Conservation (phyloP, 1,140 invertebrate genomes). For the Luehdorfia chinensis region DNA sequence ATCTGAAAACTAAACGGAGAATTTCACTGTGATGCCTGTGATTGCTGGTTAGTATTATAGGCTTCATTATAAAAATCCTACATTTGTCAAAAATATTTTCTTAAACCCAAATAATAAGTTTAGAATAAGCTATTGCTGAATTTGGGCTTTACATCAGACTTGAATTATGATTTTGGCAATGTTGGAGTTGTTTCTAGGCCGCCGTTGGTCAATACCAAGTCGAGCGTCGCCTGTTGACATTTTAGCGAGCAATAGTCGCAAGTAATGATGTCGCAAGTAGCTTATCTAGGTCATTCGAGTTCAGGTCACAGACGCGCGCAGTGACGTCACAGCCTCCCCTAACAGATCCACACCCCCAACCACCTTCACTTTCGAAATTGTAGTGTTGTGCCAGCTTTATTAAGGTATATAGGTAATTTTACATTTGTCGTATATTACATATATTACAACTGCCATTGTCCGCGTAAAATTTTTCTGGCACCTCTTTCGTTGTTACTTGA, state of each 20-base stretch:
- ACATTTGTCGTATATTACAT: not conserved
- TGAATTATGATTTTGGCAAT: not conserved
- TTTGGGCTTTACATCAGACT: not conserved
- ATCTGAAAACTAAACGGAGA: conserved; percentile 31
- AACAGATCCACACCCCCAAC: conserved; percentile 53
- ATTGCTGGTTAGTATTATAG: conserved; percentile 42
- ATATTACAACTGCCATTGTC: not conserved
- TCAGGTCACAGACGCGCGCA: too few species aligned
- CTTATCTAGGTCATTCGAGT: too few species aligned
- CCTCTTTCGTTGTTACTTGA: too few species aligned
- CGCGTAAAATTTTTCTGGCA: too few species aligned
- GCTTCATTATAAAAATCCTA: not conserved
- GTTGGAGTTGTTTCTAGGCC: conserved; percentile 29
- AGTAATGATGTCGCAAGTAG: too few species aligned
- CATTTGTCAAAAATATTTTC: not conserved
- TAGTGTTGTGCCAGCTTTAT: conserved; percentile 8
- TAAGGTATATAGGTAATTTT: conserved; percentile 4
- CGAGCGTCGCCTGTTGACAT: conserved; percentile 55
- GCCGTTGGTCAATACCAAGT: conserved; percentile 42
- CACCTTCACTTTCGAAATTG: conserved; percentile 52
- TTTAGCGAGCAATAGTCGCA: conserved; percentile 31
- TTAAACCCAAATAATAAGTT: not conserved
- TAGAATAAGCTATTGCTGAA: not conserved
- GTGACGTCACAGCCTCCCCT: conserved; percentile 47
- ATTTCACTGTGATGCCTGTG: conserved; percentile 44